Evolutionary conservation across 2,113 vertebrate species (phyloP).

Genomic region (Accipiter virgatus): DNA sequence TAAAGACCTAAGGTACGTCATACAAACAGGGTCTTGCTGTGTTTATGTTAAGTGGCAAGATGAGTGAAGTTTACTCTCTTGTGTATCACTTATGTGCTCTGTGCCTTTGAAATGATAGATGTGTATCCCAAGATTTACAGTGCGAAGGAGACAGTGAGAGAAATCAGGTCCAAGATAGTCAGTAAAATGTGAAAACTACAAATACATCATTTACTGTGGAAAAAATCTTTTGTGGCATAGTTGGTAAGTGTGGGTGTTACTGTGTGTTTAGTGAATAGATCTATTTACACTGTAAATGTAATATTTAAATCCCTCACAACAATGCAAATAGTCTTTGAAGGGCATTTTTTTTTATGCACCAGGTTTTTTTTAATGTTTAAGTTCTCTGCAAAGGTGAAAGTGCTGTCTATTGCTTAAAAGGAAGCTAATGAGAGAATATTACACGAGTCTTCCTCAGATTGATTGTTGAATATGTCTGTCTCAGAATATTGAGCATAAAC

Average conservation of each 20-base stretch:
- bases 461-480: background rate
- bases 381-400: background rate
- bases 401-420: background rate
- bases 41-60: background rate
- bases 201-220: background rate
- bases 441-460: background rate
- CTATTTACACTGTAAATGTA: background rate
- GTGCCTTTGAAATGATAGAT: background rate
- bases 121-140: background rate
- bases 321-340: background rate
- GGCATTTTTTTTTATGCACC: background rate
- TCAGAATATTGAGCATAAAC: background rate
- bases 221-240: background rate
- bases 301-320: background rate
- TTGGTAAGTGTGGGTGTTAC: background rate
- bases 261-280: background rate
- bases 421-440: background rate
- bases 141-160: background rate
- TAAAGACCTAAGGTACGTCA: background rate
- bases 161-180: background rate
- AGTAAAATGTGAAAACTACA: background rate
- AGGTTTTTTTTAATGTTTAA: background rate
- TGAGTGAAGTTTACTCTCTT: background rate
- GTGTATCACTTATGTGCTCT: background rate
- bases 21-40: background rate